Conservation (phyloP, 35 echinoderm and acorn worm species). For the Strongylocentrotus purpuratus region DNA sequence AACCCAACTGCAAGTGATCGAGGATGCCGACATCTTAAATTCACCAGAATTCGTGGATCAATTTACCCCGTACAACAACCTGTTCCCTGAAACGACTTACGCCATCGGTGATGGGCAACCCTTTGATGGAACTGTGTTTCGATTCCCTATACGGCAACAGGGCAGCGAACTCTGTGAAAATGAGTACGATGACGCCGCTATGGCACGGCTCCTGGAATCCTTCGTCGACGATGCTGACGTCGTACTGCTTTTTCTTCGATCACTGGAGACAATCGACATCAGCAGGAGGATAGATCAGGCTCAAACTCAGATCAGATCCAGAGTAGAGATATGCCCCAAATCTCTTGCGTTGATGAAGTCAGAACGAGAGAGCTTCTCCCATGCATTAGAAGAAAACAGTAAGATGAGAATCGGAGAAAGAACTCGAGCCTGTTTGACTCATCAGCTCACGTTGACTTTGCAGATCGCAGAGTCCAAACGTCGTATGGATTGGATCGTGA, state of each 20-base stretch:
- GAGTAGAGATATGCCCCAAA: background rate
- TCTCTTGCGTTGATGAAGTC: background rate
- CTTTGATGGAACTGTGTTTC: slow-evolving; percentile 72
- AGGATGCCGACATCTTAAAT: background rate
- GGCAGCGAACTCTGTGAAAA: slow-evolving; percentile 34
- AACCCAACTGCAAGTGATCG: background rate
- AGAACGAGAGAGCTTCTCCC: background rate
- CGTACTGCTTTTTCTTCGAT: slow-evolving; percentile 74
- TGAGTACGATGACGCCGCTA: slow-evolving; percentile 52
- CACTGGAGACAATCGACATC: slow-evolving; percentile 61
- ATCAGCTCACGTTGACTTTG: background rate
- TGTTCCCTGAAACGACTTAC: slow-evolving; percentile 50
- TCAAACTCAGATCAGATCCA: slow-evolving; percentile 1
- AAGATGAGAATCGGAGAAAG: background rate
- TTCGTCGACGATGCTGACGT: slow-evolving; percentile 78
- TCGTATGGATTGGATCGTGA: slow-evolving; percentile 50
- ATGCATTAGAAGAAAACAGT: background rate
- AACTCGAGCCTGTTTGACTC: background rate
- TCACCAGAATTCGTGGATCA: slow-evolving; percentile 55
- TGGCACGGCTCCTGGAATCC: slow-evolving; percentile 51
- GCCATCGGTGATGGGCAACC: background rate
- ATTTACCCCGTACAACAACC: slow-evolving; percentile 60
- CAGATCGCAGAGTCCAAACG: background rate
- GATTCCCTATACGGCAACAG: slow-evolving; percentile 77
- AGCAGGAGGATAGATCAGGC: slow-evolving; percentile 4